These are phyloP conservation scores for Hypsibius dujardini DNA, from an alignment of 1,140 invertebrate species.

Conservation along the genomic window DNA sequence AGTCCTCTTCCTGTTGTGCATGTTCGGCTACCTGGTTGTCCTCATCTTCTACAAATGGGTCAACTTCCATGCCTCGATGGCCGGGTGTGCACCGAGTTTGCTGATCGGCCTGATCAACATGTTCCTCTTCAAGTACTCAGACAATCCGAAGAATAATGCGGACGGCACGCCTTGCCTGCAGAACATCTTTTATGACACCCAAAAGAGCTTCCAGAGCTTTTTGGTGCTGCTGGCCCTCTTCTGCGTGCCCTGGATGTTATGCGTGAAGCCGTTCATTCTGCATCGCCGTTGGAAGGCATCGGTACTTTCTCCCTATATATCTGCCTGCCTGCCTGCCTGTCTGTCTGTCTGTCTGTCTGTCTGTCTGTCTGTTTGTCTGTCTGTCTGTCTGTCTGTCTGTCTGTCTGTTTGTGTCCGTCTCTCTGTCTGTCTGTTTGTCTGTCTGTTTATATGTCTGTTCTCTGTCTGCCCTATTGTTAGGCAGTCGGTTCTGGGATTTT, in stretches of 20 bases:
- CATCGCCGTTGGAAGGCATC: conserved; percentile 37
- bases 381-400: too few species aligned
- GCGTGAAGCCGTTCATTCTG: conserved; percentile 68
- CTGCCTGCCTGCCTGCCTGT: too few species aligned
- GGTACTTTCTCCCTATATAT: too few species aligned
- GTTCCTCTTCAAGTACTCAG: conserved; percentile 39
- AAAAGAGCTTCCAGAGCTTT: conserved; percentile 50
- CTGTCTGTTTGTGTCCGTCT: too few species aligned
- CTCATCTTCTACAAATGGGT: conserved; percentile 80
- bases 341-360: too few species aligned
- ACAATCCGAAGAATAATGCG: conserved; percentile 25
- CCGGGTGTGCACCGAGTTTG: conserved; percentile 42
- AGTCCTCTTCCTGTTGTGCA: conserved; percentile 63
- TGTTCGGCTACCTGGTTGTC: conserved; percentile 83
- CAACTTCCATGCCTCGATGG: conserved; percentile 40
- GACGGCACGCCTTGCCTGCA: conserved; percentile 18
- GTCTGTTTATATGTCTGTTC: too few species aligned
- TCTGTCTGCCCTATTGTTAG: too few species aligned
- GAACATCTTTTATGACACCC: conserved; percentile 21
- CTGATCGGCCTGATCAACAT: conserved; percentile 47
- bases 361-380: too few species aligned
- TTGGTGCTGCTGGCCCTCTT: conserved; percentile 54
- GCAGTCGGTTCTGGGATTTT: too few species aligned
- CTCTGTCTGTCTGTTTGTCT: too few species aligned
- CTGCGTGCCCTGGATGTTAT: conserved; percentile 77